Evolutionary conservation across 2,113 vertebrate genomes (phyloP).

Genomic region (Dromaius novaehollandiae): DNA sequence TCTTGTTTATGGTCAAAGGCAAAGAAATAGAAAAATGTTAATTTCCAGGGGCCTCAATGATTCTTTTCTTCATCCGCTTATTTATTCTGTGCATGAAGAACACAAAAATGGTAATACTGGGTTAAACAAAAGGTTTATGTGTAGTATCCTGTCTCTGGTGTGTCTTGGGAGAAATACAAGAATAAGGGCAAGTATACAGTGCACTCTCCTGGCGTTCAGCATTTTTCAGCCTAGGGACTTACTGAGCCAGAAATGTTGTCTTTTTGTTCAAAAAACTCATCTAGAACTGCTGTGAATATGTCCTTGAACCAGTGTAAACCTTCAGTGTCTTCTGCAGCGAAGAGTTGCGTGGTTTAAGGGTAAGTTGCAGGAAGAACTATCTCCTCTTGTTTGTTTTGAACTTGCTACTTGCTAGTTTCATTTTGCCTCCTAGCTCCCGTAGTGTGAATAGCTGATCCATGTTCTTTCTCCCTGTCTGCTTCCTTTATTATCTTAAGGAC

Average conservation of each 20-base stretch:
- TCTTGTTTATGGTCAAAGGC: not conserved
- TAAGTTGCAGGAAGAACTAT: not conserved
- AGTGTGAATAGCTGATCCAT: not conserved
- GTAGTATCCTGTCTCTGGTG: not conserved
- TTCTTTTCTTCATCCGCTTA: not conserved
- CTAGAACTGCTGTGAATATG: not conserved
- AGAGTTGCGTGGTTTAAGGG: not conserved
- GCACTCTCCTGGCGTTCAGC: not conserved
- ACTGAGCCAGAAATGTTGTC: not conserved
- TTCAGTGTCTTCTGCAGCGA: not conserved
- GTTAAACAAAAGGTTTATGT: not conserved
- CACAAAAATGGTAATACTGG: not conserved
- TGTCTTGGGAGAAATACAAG: not conserved
- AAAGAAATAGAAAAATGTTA: not conserved
- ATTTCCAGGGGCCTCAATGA: not conserved
- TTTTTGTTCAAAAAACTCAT: not conserved
- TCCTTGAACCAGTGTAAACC: not conserved
- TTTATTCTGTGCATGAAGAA: not conserved
- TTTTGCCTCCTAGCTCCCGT: not conserved
- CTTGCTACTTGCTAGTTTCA: not conserved
- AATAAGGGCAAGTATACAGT: not conserved
- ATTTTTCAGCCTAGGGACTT: not conserved
- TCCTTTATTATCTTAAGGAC: not conserved
- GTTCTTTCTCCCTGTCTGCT: not conserved
- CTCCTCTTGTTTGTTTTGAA: not conserved